Base-by-base conservation (phyloP, 2,113 vertebrate species). In the Laterallus jamaicensis region DNA sequence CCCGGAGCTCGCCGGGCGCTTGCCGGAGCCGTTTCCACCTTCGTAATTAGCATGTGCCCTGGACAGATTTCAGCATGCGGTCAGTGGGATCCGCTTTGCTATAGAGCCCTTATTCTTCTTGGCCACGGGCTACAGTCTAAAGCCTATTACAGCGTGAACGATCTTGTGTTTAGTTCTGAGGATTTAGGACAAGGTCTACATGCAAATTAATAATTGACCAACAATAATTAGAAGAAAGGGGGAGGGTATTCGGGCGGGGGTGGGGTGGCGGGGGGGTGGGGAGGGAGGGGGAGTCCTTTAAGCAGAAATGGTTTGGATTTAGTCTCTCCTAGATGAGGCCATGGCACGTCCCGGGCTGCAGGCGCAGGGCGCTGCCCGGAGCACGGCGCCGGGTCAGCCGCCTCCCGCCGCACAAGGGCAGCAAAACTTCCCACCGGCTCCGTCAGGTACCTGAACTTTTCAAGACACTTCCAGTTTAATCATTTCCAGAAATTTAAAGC, bases 121-220 rank as follows among this genome's bases (percentile, higher is more conserved):
- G 73, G 87, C 94, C 94, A 82, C 76, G 58, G 97, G 96, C 93
- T 59, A 58, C 82, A 10, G 31, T 29, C 89, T 94, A 71, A 96
- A 97, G 93, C 96, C 86, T 35, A 92, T 66, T 93, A 29, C 79
- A 95, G 95, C 95, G 92, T 95, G 96, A 97, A 97, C 44, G 63
- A 13, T 56, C 88, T 42, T 8, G 79, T 20, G 49, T 60, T 84
- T 37, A 60, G 82, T 88, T 75, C 59, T 24, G 63, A 62, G 93
- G 87, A 62, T 94, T 95, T 82, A 90, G 92, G 85, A 66, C 82
- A 71, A 90, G 63, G 59, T 86, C 92, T 96, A 84, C 88, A 93
- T 90, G 93, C 92, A 93, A 96, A 97, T 96, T 97, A 94, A 96
- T 93, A 96, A 94, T 91, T 94, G 92, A 93, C 94, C 90, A 74